Evolutionary conservation across 2,113 vertebrate genomes (phyloP), one percentile per base, ranked within the genome.

Genomic region (Phylloscopus trochiloides): DNA sequence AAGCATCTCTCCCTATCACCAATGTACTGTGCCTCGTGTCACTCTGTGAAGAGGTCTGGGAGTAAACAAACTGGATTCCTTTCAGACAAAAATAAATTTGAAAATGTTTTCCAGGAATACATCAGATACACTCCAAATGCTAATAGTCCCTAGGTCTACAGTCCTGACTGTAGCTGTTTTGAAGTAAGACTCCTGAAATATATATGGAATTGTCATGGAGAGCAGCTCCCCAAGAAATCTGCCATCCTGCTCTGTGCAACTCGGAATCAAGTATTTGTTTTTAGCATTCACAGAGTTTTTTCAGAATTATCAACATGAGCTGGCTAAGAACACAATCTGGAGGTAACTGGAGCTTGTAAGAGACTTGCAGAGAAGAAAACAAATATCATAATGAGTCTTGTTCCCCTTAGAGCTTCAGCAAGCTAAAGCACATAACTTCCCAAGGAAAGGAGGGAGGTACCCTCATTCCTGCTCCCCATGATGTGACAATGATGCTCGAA

Each of bases 371-470:
- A 58, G 32, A 77, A 61, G 29, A n/a, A 52, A 86, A 71, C 8
- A 66, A 57, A 70, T 12, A 32, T 2, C 6, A 51, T 24, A 9
- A 25, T 4, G 8, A 3, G 0, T 66, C 28, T 54, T 40, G 10
- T 1, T 1, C 2, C 10, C 6, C 5, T 51, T n/a, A 58, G 3
- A 48, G 1, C 7, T 65, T 20, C 20, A 17, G 14, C 3, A 36
- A 82, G 36, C 7, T 52, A 55, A 86, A 73, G 51, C 5, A 11
- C 8, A 5, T 17, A 70, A 40, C 1, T 38, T 55, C 7, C 20
- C 24, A 42, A 9, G 1, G 5, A 47, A 9, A 55, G 2, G 6
- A 66, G 7, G 10, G 10, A 47, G 5, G 15, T 22, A 34, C 6
- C 7, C 19, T 65, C 8, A 63, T n/a, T 38, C 14, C 7, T 21